Evolutionary conservation across 1,140 invertebrate species (phyloP), one percentile per base, ranked within the genome.

Genomic region (Procambarus clarkii): DNA sequence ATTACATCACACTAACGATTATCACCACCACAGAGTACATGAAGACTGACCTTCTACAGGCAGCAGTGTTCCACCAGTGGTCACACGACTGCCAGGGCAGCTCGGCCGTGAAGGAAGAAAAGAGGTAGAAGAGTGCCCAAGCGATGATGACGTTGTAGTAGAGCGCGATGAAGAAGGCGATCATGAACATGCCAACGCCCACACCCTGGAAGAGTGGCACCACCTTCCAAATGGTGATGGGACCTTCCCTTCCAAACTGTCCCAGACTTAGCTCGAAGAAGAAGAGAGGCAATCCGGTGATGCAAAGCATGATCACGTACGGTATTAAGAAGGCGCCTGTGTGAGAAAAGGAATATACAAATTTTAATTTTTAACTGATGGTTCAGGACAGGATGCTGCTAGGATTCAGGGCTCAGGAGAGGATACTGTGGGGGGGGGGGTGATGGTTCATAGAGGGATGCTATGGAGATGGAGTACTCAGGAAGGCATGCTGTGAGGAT

Each of bases 71-170:
- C 97, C 97, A 97, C 69, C 95, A 95, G 2, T 96, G 95, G 60
- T 96, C 96, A 92, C 97, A 98, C 90, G 96, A 96, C 93, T 97
- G 96, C 97, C 97, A 98, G 0, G 97, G 97, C 80, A 98, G 94
- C 92, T 96, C 95, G 86, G 94, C 95, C 64, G 95, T 95, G 93
- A 97, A 96, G 11, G 97, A 97, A 54, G 96, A 96, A 91, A 96
- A 96, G 95, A 98, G 96, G 94, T 98, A 98, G 94, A 97, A 97
- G 74, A 98, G 96, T 74, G 97, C 97, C 97, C 97, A 97, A 74
- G 96, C 97, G 92, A 98, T 97, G 91, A 98, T 97, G n/a, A 97
- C 95, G 93, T 97, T 98, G 94, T 98, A 98, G 94, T 97, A 97
- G 69, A 97, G 95, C 95, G 97, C 97, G n/a, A 98, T 97, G 81